Conservation (phyloP, 1,140 invertebrate genomes). For the Dermatophagoides farinae region DNA sequence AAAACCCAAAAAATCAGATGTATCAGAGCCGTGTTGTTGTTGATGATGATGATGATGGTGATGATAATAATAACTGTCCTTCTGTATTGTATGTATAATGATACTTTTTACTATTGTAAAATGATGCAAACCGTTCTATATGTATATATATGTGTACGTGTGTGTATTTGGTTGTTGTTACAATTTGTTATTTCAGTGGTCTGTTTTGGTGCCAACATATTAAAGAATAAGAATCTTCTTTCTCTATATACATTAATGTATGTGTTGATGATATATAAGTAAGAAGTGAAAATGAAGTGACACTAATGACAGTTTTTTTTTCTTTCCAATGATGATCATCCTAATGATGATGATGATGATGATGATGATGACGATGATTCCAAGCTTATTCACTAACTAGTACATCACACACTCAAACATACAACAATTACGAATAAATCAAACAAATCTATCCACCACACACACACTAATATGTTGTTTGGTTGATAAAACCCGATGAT, state of each 20-base stretch:
- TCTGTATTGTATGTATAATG: background rate
- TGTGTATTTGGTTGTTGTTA: background rate
- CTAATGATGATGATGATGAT: conserved; percentile 7
- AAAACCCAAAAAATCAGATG: too few relatives aligned
- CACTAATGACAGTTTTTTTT: conserved; percentile 7
- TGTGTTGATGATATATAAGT: background rate
- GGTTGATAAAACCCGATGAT: too few relatives aligned
- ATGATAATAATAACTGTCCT: background rate
- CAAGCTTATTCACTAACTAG: too few relatives aligned
- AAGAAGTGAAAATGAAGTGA: conserved; percentile 4
- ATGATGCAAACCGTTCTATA: too few relatives aligned
- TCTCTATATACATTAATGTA: background rate
- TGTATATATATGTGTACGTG: background rate
- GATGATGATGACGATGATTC: background rate
- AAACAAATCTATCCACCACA: too few relatives aligned
- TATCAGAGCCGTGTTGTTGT: too few relatives aligned
- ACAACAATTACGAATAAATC: too few relatives aligned
- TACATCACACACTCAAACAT: too few relatives aligned
- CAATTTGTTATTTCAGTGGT: background rate
- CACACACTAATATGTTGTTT: too few relatives aligned
- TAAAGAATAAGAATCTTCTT: background rate
- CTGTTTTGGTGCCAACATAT: background rate
- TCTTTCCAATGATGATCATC: background rate
- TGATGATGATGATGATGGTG: background rate
- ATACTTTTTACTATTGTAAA: background rate